Conservation (phyloP, 2,888 invertebrate species). For the Psococerastis gibbosa region DNA sequence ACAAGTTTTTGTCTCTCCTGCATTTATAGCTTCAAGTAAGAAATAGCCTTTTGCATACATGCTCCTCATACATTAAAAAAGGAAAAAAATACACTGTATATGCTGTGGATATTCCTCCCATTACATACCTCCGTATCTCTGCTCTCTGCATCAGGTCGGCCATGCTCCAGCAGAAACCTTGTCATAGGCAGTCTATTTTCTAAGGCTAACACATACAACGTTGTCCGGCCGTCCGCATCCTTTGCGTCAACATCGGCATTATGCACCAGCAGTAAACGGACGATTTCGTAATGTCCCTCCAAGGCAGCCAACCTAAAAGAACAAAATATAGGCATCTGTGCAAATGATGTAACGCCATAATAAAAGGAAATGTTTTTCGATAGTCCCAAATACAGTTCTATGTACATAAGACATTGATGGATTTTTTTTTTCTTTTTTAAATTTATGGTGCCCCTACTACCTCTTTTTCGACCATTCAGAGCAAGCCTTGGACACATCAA, state of each 20-base stretch:
- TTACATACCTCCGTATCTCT: slow-evolving; percentile 57
- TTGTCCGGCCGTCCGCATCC: slow-evolving; percentile 83
- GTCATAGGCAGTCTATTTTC: slow-evolving; percentile 75
- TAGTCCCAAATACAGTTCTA: no score
- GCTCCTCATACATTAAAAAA: slow-evolving; percentile 8
- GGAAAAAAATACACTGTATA: slow-evolving; percentile 4
- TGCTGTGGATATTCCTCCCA: neutral
- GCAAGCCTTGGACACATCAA: no score
- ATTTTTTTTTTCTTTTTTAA: no score
- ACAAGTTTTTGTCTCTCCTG: no score
- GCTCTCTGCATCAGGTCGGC: slow-evolving; percentile 63
- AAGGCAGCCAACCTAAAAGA: slow-evolving; percentile 48
- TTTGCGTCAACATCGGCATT: slow-evolving; percentile 72
- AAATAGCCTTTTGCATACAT: no score
- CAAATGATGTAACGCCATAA: no score
- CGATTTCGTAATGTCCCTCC: slow-evolving; percentile 68
- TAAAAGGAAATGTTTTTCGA: no score
- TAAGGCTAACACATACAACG: slow-evolving; percentile 75
- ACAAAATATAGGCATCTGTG: no score
- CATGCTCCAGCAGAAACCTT: slow-evolving; percentile 55
- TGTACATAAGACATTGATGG: no score
- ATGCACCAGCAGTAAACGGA: slow-evolving; percentile 44
- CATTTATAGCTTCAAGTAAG: no score
- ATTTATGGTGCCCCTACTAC: no score
- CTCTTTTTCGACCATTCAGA: no score